Evolutionary conservation across 2,113 vertebrate genomes (phyloP).

Genomic region (Callochromis pleurospilus): DNA sequence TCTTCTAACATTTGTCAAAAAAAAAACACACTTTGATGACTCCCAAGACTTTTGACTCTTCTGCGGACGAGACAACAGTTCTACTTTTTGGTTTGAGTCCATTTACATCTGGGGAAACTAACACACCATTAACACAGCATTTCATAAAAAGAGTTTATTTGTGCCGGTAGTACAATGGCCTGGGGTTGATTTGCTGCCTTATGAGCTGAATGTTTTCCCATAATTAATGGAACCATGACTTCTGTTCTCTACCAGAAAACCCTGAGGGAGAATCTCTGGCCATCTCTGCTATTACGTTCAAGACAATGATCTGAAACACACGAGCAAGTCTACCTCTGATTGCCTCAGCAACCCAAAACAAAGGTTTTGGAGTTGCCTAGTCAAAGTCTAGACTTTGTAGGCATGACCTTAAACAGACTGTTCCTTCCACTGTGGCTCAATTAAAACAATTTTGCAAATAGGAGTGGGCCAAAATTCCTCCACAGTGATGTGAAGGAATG

Average conservation of each 20-base stretch:
- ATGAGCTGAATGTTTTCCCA: background rate
- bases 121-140: background rate
- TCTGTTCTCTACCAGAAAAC: background rate
- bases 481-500: background rate
- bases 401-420: background rate
- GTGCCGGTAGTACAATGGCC: background rate
- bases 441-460: background rate
- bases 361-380: background rate
- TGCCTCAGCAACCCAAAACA: background rate
- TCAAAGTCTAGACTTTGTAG: background rate
- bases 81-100: background rate
- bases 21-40: fast-evolving
- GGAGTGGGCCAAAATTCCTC: background rate
- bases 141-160: background rate
- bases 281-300: background rate
- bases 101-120: background rate
- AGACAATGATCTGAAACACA: background rate
- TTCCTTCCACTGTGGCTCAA: background rate
- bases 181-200: background rate
- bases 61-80: background rate
- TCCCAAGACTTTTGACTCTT: background rate
- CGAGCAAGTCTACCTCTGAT: background rate
- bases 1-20: background rate
- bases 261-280: background rate
- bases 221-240: background rate